Percentiles rank a stretch among this genome's conserved stretches.
phyloP scores from a whole-genome alignment of 2,113 vertebrate genomes.

The Erythrolamprus reginae region DNA sequence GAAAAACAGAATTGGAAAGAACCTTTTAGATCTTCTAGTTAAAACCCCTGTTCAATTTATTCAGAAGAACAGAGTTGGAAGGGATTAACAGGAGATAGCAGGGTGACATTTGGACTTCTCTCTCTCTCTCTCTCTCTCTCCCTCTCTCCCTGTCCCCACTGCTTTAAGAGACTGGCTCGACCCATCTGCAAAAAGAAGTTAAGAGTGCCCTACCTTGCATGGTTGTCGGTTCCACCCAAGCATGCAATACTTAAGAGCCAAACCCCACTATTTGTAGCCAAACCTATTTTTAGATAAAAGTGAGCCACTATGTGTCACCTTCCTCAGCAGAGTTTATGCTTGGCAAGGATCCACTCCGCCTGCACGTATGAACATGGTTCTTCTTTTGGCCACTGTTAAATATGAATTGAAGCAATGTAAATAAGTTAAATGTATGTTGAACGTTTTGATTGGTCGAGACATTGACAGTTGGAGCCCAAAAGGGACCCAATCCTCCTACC shows the following conservation, averaged over 20 bases:
- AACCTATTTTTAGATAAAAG: neutral
- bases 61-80: too few species aligned
- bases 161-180: neutral
- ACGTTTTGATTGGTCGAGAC: too few species aligned
- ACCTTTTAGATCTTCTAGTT: too few species aligned
- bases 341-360: neutral
- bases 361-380: neutral
- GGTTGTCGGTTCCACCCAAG: neutral
- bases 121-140: too few species aligned
- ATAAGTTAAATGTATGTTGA: too few species aligned
- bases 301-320: neutral
- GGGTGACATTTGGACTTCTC: neutral
- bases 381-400: too few species aligned
- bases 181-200: neutral
- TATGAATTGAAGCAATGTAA: too few species aligned
- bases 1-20: neutral
- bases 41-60: too few species aligned
- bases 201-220: neutral
- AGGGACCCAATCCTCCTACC: neutral
- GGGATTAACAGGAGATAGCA: neutral
- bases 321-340: too few species aligned
- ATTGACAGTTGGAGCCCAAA: too few species aligned
- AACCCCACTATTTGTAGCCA: neutral
- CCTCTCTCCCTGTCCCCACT: fast-evolving
- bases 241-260: neutral